Base-by-base conservation (phyloP, 1,140 invertebrate genomes). In the Contarinia nasturtii region DNA sequence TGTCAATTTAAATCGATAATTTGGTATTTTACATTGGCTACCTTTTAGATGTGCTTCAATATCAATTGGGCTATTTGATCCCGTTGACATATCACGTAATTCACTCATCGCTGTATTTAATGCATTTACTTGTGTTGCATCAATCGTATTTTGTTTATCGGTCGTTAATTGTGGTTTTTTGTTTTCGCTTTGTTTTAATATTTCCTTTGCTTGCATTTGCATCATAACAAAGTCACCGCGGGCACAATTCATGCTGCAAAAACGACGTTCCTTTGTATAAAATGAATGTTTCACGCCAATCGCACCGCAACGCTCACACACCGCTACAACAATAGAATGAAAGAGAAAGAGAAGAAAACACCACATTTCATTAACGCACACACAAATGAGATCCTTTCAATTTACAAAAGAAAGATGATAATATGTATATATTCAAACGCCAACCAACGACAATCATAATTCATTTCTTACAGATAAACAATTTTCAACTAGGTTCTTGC, bases 211-310 rank as follows among this genome's bases (percentile, higher is more conserved):
- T 51, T 57, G 59, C 43, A 63, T 47, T 46, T 27, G 27, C 27
- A 27, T 27, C 17, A n/a, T 38, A 38, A 14, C 36, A 17, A n/a
- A 17, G 12, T 68, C 67, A 21, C 71, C 69, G 48, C 78, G 66
- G 3, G 80, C 80, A 65, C 82, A 86, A 12, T 76, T 71, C 65
- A 82, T 71, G 58, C 80, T 84, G 58, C 82, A 86, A 64, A 80
- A 85, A 50, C 79, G 68, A 53, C 86, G 71, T 52, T 86, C 82
- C 62, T 84, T 82, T 11, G 84, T 87, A 56, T 90, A 89, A 65
- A 90, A 90, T 2, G 85, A 82, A 65, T 87, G 82, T 62, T 87
- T 88, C 7, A 89, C 85, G 50, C 86, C 86, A 53, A 88, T 84
- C 27, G 82, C 80, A 45, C 86, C 86, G 66, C 86, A 91, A 63